phyloP scores from a whole-genome alignment of 2,888 invertebrate genomes.

The Metellina segmentata region DNA sequence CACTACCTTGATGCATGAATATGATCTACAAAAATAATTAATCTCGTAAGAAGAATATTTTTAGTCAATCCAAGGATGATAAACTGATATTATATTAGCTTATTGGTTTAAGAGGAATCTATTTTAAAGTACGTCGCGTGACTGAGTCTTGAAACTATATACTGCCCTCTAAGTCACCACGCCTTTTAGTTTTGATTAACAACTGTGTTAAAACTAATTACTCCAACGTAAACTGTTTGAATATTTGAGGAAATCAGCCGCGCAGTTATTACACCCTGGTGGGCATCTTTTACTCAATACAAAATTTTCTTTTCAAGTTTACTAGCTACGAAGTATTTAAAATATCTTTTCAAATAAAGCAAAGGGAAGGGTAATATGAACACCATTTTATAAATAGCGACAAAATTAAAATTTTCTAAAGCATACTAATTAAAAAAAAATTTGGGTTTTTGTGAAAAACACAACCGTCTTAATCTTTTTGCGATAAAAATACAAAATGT shows the following conservation, averaged over 20 bases:
- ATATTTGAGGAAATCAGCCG: not conserved
- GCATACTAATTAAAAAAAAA: too few relatives aligned
- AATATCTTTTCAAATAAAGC: too few relatives aligned
- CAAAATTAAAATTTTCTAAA: too few relatives aligned
- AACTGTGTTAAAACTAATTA: not conserved
- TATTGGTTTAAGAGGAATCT: not conserved
- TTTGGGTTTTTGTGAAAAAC: too few relatives aligned
- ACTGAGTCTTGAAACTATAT: not conserved
- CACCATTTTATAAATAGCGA: too few relatives aligned
- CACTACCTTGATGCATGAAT: not conserved
- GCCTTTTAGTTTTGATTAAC: not conserved
- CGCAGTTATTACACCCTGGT: too few relatives aligned
- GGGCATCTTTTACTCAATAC: too few relatives aligned
- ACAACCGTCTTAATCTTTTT: too few relatives aligned
- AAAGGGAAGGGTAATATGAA: too few relatives aligned
- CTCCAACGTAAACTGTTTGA: not conserved
- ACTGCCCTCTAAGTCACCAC: not conserved
- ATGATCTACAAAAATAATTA: not conserved
- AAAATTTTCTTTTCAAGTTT: too few relatives aligned
- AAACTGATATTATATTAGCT: not conserved
- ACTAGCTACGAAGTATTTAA: too few relatives aligned
- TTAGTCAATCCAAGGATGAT: not conserved
- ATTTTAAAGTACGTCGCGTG: not conserved
- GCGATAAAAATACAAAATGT: too few relatives aligned
- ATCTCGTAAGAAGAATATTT: not conserved